Evolutionary conservation across 2,797 vertebrate genomes (phyloP).

Genomic region (Tokudaia tokunoshimensis): DNA sequence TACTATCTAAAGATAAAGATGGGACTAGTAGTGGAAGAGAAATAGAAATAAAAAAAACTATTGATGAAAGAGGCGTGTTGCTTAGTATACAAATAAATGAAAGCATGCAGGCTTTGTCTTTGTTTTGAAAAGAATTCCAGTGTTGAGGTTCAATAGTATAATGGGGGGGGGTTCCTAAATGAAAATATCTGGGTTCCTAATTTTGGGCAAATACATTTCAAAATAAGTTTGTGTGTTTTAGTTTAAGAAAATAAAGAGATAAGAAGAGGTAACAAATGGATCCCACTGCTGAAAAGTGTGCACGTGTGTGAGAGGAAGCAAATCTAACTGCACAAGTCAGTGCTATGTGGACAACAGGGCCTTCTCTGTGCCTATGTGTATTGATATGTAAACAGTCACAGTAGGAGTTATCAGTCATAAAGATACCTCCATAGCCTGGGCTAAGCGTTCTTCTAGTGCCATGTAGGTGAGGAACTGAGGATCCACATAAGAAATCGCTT

Average conservation of each 20-base stretch:
- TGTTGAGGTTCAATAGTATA: not conserved
- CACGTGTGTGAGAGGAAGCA: not conserved
- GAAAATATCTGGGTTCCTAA: conserved; percentile 11
- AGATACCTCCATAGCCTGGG: conserved; percentile 91
- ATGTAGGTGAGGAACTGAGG: conserved; percentile 89
- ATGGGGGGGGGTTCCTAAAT: not conserved
- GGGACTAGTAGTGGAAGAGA: not conserved
- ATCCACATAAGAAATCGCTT: conserved; percentile 88
- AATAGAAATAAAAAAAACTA: conserved; percentile 46
- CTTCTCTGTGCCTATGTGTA: not conserved
- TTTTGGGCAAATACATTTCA: not conserved
- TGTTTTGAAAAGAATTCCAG: not conserved
- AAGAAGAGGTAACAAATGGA: not conserved
- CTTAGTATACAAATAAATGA: not conserved
- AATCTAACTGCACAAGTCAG: not conserved
- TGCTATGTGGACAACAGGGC: not conserved
- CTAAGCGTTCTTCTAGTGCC: conserved; percentile 89
- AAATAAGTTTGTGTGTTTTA: conserved; percentile 2
- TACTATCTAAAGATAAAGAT: not conserved
- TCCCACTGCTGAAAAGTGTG: not conserved
- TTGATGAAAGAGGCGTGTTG: not conserved
- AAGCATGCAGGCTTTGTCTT: not conserved
- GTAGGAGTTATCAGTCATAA: not conserved
- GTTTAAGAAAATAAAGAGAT: conserved; percentile 37
- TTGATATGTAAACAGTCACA: not conserved